Evolutionary conservation across 2,888 invertebrate genomes (phyloP).

Genomic region (Altica lythri): DNA sequence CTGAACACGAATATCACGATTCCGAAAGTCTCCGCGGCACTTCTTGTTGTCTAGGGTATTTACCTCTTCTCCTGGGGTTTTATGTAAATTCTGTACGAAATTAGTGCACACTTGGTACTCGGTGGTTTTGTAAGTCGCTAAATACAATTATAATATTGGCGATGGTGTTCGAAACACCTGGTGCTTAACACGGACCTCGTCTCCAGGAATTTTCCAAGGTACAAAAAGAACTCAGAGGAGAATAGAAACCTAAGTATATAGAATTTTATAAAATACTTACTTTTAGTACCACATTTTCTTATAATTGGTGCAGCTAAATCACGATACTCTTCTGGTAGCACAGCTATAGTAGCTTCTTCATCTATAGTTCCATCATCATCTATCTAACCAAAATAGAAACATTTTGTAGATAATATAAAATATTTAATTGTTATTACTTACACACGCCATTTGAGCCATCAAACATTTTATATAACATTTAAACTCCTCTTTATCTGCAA

Average conservation of each 20-base stretch:
- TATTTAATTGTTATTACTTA: slow-evolving; percentile 38
- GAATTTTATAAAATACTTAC: slow-evolving; percentile 40
- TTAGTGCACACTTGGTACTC: too few relatives aligned
- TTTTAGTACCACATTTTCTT: slow-evolving; percentile 51
- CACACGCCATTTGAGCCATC: slow-evolving; percentile 47
- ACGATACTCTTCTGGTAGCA: slow-evolving; percentile 52
- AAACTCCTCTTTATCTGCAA: slow-evolving; percentile 46
- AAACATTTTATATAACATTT: slow-evolving; percentile 54
- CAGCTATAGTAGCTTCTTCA: slow-evolving; percentile 52
- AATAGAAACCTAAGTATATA: not conserved
- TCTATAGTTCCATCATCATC: slow-evolving; percentile 55
- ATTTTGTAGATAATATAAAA: not conserved
- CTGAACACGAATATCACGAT: too few relatives aligned
- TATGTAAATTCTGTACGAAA: too few relatives aligned
- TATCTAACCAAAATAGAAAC: slow-evolving; percentile 44
- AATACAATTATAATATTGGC: too few relatives aligned
- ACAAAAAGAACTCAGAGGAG: too few relatives aligned
- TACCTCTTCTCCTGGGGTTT: too few relatives aligned
- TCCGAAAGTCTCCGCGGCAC: too few relatives aligned
- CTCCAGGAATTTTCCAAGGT: too few relatives aligned
- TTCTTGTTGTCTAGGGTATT: too few relatives aligned
- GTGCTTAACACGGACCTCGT: too few relatives aligned
- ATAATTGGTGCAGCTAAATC: slow-evolving; percentile 45
- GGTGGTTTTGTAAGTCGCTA: too few relatives aligned
- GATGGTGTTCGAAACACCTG: too few relatives aligned